phyloP scores from a whole-genome alignment of 2,113 vertebrate species.

The Tragelaphus imberbis region DNA sequence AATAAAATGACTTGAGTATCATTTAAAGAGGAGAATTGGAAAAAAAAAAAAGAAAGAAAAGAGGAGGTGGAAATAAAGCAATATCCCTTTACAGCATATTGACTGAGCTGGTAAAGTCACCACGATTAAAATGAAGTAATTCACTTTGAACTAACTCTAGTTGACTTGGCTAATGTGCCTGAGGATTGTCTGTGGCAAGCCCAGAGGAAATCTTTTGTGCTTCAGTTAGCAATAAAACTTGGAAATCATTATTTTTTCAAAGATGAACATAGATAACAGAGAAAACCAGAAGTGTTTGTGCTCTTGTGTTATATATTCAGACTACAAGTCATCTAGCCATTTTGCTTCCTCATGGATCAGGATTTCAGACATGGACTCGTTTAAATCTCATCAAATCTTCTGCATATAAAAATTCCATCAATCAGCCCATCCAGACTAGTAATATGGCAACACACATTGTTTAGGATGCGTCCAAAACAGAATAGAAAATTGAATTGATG shows the following conservation, averaged over 20 bases:
- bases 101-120: slow-evolving; percentile 71
- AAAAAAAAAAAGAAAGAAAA: background rate
- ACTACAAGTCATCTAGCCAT: background rate
- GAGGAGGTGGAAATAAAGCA: background rate
- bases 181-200: slow-evolving; percentile 79
- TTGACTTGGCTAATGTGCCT: slow-evolving; percentile 78
- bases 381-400: background rate
- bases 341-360: background rate
- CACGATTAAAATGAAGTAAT: slow-evolving; percentile 79
- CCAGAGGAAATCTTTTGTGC: slow-evolving; percentile 80
- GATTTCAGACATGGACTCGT: background rate
- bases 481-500: background rate
- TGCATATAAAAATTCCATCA: background rate
- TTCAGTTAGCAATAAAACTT: slow-evolving; percentile 79
- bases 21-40: slow-evolving; percentile 53
- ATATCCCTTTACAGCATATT: slow-evolving; percentile 55
- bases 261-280: slow-evolving; percentile 69
- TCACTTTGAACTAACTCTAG: slow-evolving; percentile 83
- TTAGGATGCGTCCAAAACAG: background rate
- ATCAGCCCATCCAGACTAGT: background rate
- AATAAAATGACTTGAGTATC: slow-evolving; percentile 68
- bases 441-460: background rate
- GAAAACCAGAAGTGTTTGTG: slow-evolving; percentile 51
- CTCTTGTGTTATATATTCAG: background rate
- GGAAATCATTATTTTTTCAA: slow-evolving; percentile 77